Base-by-base conservation (phyloP, 92 coral and sea anemone genomes). In the Porites rus region DNA sequence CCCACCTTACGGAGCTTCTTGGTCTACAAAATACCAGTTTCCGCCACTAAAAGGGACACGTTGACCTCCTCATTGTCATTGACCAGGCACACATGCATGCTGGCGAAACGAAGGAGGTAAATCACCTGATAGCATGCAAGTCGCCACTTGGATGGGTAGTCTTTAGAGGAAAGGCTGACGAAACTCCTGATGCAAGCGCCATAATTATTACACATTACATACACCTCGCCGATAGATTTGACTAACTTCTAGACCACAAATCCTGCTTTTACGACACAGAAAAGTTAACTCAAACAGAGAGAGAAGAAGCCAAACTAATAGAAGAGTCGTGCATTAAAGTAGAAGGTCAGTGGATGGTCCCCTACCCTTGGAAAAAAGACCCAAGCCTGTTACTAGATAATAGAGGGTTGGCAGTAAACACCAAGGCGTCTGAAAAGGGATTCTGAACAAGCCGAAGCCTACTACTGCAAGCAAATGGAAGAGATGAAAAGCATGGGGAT, bases 191-290 rank as follows among this genome's bases (percentile, higher is more conserved):
- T 22, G 24, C 24, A 22, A 22, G 24, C 24, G 24, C 24, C 24
- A 22, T 22, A n/a, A n/a, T n/a, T n/a, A 22, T 22, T 22, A 22
- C 24, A 22, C 24, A 77, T 89, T 59, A 84, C 69, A 75, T 76
- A 74, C 43, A 14, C 85, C 75, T 61, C 65, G 17, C 71, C 92
- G 11, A 79, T 89, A 24, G 92, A 89, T 61, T 65, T 89, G 53
- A n/a, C 86, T 51, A 8, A 79, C 86, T 22, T 22, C 24, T 22
- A 22, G 24, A 22, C 24, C 24, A 22, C 24, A 84, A 88, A 60
- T 93, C 93, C 59, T 91, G 94, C 73, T 85, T 86, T 54, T 91
- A 92, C 70, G 86, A 93, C 6, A 94, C 90, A 13, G 91, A 88
- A 70, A 91, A 94, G 64, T 50, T 91, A 28, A 88, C 78, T 12